Base-by-base conservation (phyloP, 1,140 invertebrate genomes). In the Proales similis region DNA sequence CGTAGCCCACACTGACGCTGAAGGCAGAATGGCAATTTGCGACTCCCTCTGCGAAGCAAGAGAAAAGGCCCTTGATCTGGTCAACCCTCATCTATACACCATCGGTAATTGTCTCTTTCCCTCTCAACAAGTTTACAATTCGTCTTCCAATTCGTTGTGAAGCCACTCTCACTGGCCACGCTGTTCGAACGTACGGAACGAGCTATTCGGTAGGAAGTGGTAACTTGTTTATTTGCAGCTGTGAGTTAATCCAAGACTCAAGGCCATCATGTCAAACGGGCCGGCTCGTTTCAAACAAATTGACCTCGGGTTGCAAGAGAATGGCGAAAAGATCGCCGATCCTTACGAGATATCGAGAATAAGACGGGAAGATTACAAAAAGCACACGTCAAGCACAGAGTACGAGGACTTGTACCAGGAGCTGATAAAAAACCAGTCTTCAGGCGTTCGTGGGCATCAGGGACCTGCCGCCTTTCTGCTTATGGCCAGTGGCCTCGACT, bases 91-190 rank as follows among this genome's bases (percentile, higher is more conserved):
- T 76, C 77, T 97, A 19, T 88, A 91, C 67, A 97, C 92, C 0
- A 83, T 96, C 68, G n/a, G n/a, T n/a, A n/a, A n/a, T n/a, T n/a
- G n/a, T n/a, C n/a, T n/a, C n/a, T n/a, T n/a, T n/a, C n/a, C n/a
- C n/a, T n/a, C n/a, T n/a, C n/a, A n/a, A n/a, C n/a, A n/a, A n/a
- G n/a, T n/a, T n/a, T n/a, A n/a, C n/a, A n/a, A n/a, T n/a, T n/a
- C n/a, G n/a, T n/a, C n/a, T n/a, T n/a, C n/a, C n/a, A n/a, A n/a
- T n/a, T n/a, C n/a, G n/a, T n/a, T n/a, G n/a, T n/a, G n/a, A n/a
- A n/a, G 92, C 93, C 12, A 97, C 93, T 2, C 75, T 97, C 39
- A 96, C 92, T 17, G 87, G 88, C 0, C 90, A 94, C 72, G 88
- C 88, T 12, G 77, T 77, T 46, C 72, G 85, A 1, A 82, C 86